A percentile compares a stretch with the other conserved stretches of the same genome.
Evolutionary conservation across 2,113 vertebrate genomes (phyloP).

Genomic region (Odontophorus gujanensis): DNA sequence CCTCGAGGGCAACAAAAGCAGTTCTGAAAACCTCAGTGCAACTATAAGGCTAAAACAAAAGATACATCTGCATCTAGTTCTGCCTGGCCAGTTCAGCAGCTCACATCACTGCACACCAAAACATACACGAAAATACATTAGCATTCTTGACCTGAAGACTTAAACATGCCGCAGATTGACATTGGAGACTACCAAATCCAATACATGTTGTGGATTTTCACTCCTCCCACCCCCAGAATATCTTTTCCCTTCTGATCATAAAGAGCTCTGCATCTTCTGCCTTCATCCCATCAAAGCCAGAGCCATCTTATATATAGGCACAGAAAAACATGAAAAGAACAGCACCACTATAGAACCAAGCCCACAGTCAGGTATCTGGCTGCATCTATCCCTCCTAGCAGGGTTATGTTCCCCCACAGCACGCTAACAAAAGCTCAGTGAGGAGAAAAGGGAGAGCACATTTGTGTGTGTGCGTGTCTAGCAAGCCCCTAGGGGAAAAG

Average conservation of each 20-base stretch:
- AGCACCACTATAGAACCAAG: background rate
- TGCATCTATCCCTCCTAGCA: slow-evolving; percentile 10
- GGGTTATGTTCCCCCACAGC: background rate
- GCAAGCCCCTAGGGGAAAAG: background rate
- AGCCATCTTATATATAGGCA: background rate
- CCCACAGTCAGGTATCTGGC: background rate
- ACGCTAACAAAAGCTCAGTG: background rate
- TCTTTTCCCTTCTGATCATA: background rate
- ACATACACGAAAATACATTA: background rate
- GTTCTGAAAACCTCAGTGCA: background rate
- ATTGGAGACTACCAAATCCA: background rate
- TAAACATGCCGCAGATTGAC: background rate
- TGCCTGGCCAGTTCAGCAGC: background rate
- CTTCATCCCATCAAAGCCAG: background rate
- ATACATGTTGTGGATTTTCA: background rate
- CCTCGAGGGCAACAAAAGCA: background rate
- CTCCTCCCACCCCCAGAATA: background rate
- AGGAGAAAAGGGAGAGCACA: background rate
- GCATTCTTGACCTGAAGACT: background rate
- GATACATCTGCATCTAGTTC: background rate
- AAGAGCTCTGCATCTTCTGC: background rate
- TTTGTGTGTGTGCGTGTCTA: background rate
- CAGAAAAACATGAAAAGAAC: background rate
- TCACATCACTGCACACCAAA: background rate
- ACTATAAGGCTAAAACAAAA: background rate